Base-by-base conservation (phyloP, 2,888 invertebrate species). In the Nemurella pictetii region DNA sequence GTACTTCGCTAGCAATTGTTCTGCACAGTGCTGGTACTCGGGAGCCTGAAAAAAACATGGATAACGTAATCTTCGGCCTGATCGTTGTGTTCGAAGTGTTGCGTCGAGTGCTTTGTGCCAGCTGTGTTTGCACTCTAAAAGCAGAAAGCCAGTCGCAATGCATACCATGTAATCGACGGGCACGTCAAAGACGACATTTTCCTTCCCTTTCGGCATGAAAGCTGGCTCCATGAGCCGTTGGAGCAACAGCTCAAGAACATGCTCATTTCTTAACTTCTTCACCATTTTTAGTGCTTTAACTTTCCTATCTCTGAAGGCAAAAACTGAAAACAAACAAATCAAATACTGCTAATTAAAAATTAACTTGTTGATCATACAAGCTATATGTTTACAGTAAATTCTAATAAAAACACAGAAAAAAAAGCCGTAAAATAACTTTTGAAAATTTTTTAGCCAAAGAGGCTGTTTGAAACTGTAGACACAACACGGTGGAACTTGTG, bases 151-250 rank as follows among this genome's bases (percentile, higher is more conserved):
- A 32, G 32, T 32, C 3, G 32, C 4, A 5, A 32, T 32, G 55
- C 93, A 93, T 90, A 95, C 95, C 92, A 94, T 91, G 88, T 93
- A 95, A 85, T 92, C 92, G 5, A 92, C 90, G 0, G 95, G 95
- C 3, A 95, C 89, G 87, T 94, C 92, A 88, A 95, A 94, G 32
- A 93, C 92, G 0, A 88, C 87, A 25, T 87, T 87, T 0, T 93
- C 83, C 0, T 91, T 90, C 0, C 95, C 95, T 90, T 96, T 96
- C 87, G 94, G 94, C 91, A 95, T 93, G 90, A 95, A 96, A 85
- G 94, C 93, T 0, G 96, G 96, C 90, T 96, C 96, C 86, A 93
- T 92, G 15, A 96, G 95, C 73, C 95, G 93, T 88, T 96, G 94
- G 90, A 95, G 95, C 87, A 96, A 92, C 88, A 94, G 90, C 87